Evolutionary conservation across 2,888 invertebrate species (phyloP), one percentile per base, ranked within the genome.

Genomic region (Chymomyza amoena): DNA sequence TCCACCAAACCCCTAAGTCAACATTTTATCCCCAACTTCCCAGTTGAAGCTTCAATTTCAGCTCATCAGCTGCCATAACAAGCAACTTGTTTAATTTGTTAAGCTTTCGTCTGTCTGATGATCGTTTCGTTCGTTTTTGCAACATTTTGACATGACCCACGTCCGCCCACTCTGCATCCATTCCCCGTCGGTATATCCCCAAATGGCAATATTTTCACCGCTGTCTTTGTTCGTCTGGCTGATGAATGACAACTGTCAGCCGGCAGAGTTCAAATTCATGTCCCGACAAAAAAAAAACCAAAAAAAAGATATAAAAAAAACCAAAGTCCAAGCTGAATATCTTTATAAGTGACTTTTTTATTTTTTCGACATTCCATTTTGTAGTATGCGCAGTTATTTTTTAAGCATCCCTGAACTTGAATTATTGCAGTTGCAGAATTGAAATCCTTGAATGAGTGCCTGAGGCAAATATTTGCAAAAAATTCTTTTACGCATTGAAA

Each of bases 271-370:
- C 68, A 54, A 25, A 70, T 62, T 18, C 32, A 59, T 32, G 32
- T 32, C 7, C 7, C 32, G 13, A 13, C 10, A 13, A 13, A 13
- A 45, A 39, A 39, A 57, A 16, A 57, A 28, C 20, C 2, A 10
- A 20, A 59, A 32, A 10, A 45, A 32, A 1, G 52, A 15, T 15
- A 15, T 15, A 45, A 20, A 61, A 57, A 57, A 62, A 69, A 66
- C 60, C 63, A 66, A 69, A 66, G 65, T 63, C 51, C 71, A 66
- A 61, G 28, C 51, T 9, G 54, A 15, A 66, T 61, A 66, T 72
- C 60, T 64, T 57, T 25, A 57, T 13, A 66, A 62, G 61, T 61
- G 32, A 60, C 61, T 69, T 64, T 66, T 64, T 66, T 20, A 51
- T 13, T 39, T 63, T 50, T 66, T 66, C 69, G 61, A 65, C 18